Percentiles rank a stretch among this genome's conserved stretches.
Evolutionary conservation across 1,140 invertebrate genomes (phyloP).

Genomic region (Choristoneura fumiferana): DNA sequence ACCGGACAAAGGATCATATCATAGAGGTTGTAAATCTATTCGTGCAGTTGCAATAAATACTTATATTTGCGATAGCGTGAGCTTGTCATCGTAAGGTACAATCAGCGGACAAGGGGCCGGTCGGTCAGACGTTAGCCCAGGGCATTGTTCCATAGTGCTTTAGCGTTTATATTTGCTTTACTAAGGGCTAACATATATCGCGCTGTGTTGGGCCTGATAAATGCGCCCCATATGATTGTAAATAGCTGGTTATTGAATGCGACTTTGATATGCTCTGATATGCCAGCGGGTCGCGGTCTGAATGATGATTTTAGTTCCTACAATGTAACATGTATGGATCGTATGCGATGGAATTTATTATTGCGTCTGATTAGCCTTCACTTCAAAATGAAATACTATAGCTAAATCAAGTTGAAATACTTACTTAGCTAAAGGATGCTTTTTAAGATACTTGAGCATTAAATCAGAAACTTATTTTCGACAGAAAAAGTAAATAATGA

Average conservation of each 20-base stretch:
- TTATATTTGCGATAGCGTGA: constrained; percentile 65
- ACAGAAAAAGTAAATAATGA: no score
- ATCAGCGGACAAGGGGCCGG: constrained; percentile 58
- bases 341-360: background rate
- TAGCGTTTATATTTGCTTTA: constrained; percentile 50
- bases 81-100: constrained; percentile 72
- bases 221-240: constrained; percentile 30
- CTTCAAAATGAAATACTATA: background rate
- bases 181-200: constrained; percentile 26
- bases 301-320: constrained; percentile 14
- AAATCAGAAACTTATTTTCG: no score
- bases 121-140: constrained; percentile 40
- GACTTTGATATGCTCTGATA: constrained; percentile 27
- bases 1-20: constrained; percentile 31
- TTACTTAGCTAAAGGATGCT: no score
- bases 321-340: constrained; percentile 11
- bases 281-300: constrained; percentile 11
- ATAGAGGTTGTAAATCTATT: constrained; percentile 26
- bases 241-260: constrained; percentile 28
- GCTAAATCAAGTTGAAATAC: no score
- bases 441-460: no score
- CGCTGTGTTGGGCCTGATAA: constrained; percentile 29
- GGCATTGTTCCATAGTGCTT: constrained; percentile 57
- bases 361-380: background rate
- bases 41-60: constrained; percentile 61